Evolutionary conservation across 2,113 vertebrate species (phyloP), one percentile per base, ranked within the genome.

Genomic region (Oxygymnocypris stewartii): DNA sequence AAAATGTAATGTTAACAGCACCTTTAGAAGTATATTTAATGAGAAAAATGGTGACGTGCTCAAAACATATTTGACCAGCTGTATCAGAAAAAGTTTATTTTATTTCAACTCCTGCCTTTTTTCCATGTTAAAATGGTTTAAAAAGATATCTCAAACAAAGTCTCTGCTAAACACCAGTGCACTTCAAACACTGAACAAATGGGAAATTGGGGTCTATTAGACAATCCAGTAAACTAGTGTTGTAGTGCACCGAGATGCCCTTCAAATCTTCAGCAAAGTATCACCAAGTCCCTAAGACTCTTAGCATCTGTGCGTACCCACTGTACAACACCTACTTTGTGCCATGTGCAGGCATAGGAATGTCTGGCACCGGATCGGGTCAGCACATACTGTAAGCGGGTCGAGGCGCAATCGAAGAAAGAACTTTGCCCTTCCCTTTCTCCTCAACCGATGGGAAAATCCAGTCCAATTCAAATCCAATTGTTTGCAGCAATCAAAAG

Each of bases 191-290:
- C 35, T 57, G 20, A 79, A 79, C 49, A 79, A 79, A 37, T 37
- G 25, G 14, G 6, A 40, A n/a, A 47, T 81, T 65, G 79, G 44
- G 23, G 4, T 79, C 16, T 9, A 51, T 82, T 82, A 13, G 47
- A 49, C 25, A 37, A 18, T 71, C 25, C 11, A n/a, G 6, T 35
- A 35, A 44, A 82, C 81, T 71, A 49, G 18, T 57, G 31, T 80
- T 57, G 44, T 73, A 79, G 47, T 79, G 78, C 9, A 67, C 87
- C 49, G 44, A 44, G 6, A 65, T 23, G 51, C 20, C 63, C 65
- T 67, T 63, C 18, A 25, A 83, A 79, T 88, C 79, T 81, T 78
- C n/a, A 37, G 57, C 73, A 78, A 67, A 77, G 79, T 71, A 73
- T 42, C 74, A 44, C 14, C 9, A 18, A 83, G 44, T 69, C 25